These are phyloP conservation scores for Lutraria lutraria DNA, from an alignment of 2,888 invertebrate species.

Conservation along the genomic window DNA sequence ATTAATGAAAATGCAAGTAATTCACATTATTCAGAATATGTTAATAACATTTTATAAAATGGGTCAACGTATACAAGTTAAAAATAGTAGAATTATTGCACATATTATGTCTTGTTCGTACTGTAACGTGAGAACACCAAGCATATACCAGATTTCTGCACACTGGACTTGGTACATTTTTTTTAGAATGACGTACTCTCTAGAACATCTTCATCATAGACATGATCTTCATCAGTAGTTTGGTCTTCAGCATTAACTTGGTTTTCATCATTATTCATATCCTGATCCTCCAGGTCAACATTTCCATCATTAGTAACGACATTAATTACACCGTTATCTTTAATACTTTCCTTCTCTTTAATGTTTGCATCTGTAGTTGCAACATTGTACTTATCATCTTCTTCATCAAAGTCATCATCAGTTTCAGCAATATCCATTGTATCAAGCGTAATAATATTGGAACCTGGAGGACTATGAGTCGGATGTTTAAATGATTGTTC, in stretches of 20 bases:
- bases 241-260: not conserved
- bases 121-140: too few species aligned
- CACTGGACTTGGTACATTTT: not conserved
- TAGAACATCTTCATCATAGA: not conserved
- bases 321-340: not conserved
- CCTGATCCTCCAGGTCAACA: not conserved
- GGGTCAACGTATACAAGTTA: not conserved
- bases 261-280: not conserved
- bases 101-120: too few species aligned
- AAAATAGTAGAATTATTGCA: too few species aligned
- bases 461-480: not conserved
- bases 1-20: too few species aligned
- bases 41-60: too few species aligned
- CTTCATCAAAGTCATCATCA: slow-evolving; percentile 20
- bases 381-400: not conserved
- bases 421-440: slow-evolving; percentile 20
- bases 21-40: too few species aligned
- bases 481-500: not conserved
- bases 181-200: not conserved
- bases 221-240: not conserved
- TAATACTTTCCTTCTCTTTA: not conserved
- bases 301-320: not conserved
- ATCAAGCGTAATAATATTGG: not conserved
- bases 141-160: too few species aligned
- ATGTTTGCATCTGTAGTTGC: not conserved